A percentile compares a stretch with the other conserved stretches of the same genome.
Evolutionary conservation across 2,888 invertebrate genomes (phyloP).

Genomic region (Cyclophora punctaria): DNA sequence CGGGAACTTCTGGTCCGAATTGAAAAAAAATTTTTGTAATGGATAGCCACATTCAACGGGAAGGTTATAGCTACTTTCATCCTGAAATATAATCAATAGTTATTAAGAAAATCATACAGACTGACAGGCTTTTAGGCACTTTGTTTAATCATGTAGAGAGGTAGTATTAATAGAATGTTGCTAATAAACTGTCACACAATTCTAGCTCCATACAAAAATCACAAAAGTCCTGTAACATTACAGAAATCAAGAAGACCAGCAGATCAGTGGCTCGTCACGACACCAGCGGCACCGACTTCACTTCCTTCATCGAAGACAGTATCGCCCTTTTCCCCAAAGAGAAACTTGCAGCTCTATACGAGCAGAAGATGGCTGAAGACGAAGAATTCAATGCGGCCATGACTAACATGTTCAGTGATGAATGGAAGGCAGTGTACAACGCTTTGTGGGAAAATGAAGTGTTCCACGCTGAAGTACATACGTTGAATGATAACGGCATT

Average conservation of each 20-base stretch:
- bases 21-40: no score
- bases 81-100: no score
- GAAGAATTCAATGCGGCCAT: slow-evolving; percentile 45
- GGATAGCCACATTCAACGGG: no score
- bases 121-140: background rate
- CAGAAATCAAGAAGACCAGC: slow-evolving; percentile 13
- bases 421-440: slow-evolving; percentile 36
- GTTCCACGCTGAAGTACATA: slow-evolving; percentile 40
- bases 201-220: no score
- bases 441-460: slow-evolving; percentile 43
- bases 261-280: slow-evolving; percentile 21
- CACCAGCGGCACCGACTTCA: slow-evolving; percentile 35
- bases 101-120: background rate
- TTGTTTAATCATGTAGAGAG: no score
- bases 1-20: no score
- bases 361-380: slow-evolving; percentile 47
- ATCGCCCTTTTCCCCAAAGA: slow-evolving; percentile 40
- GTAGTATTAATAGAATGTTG: no score
- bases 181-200: no score
- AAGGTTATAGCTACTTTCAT: no score
- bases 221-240: background rate
- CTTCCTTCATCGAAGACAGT: slow-evolving; percentile 37
- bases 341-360: slow-evolving; percentile 43
- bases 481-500: slow-evolving; percentile 42
- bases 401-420: slow-evolving; percentile 44